phyloP scores from a whole-genome alignment of 1,140 invertebrate species.

The Heliconius himera region DNA sequence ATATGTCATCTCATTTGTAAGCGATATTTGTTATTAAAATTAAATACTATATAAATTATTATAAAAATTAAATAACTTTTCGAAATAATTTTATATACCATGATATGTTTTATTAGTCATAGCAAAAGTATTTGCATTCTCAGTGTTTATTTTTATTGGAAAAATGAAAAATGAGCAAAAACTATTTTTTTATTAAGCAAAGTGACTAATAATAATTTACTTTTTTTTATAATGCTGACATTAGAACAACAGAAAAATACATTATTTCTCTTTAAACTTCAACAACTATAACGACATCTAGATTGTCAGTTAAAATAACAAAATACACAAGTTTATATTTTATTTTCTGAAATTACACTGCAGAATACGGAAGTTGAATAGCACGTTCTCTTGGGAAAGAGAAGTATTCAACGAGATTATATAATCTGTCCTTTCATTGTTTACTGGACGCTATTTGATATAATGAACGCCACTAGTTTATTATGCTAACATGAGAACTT shows the following conservation, averaged over 20 bases:
- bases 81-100: too few relatives aligned
- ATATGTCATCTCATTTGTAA: too few relatives aligned
- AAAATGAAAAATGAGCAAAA: too few relatives aligned
- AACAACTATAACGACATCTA: constrained; percentile 2
- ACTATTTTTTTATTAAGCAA: too few relatives aligned
- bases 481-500: constrained; percentile 3
- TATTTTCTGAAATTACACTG: not conserved
- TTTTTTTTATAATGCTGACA: too few relatives aligned
- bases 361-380: not conserved
- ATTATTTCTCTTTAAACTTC: not conserved
- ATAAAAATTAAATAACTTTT: too few relatives aligned
- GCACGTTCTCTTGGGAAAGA: constrained; percentile 8
- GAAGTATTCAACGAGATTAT: constrained; percentile 11
- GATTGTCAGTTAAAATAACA: not conserved
- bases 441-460: constrained; percentile 1
- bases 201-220: too few relatives aligned
- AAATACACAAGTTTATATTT: constrained; percentile 9
- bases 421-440: constrained; percentile 11
- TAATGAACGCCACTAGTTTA: constrained; percentile 1
- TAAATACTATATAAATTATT: too few relatives aligned
- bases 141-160: too few relatives aligned
- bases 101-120: too few relatives aligned
- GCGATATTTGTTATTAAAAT: too few relatives aligned
- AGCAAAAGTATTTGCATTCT: too few relatives aligned
- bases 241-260: not conserved